Percentiles rank a stretch among this genome's conserved stretches.
These are phyloP conservation scores for Thymelicus sylvestris DNA, from an alignment of 2,888 invertebrate genomes.

Conservation along the genomic window DNA sequence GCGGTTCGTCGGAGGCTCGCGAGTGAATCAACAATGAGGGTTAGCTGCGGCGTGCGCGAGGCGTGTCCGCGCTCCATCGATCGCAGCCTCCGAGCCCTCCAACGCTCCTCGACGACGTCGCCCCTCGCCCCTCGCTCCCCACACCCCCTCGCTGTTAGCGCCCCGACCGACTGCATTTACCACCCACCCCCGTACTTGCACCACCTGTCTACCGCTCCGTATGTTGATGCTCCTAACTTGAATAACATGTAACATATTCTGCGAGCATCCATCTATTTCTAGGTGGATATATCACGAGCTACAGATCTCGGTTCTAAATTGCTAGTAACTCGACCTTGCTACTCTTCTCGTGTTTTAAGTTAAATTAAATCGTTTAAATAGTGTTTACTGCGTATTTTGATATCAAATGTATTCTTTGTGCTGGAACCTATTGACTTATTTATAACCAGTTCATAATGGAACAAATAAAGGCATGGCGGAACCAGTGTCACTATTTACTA, in stretches of 20 bases:
- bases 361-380: too few relatives aligned
- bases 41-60: constrained; percentile 72
- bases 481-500: too few relatives aligned
- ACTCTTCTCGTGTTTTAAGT: too few relatives aligned
- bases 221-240: constrained; percentile 37
- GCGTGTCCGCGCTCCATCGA: constrained; percentile 85
- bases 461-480: too few relatives aligned
- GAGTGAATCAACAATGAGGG: constrained; percentile 74
- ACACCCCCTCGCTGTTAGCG: constrained; percentile 75
- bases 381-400: too few relatives aligned
- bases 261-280: constrained; percentile 45
- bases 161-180: constrained; percentile 84
- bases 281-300: constrained; percentile 48
- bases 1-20: constrained; percentile 30
- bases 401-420: too few relatives aligned
- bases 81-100: constrained; percentile 84
- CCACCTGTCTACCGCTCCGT: constrained; percentile 66
- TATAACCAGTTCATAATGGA: too few relatives aligned
- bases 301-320: not conserved
- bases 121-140: constrained; percentile 45
- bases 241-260: constrained; percentile 56
- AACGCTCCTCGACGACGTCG: constrained; percentile 80
- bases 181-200: constrained; percentile 70
- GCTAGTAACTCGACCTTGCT: too few relatives aligned
- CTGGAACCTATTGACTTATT: too few relatives aligned